Base-by-base conservation (phyloP, 2,888 invertebrate species). In the Nomada ferruginata region DNA sequence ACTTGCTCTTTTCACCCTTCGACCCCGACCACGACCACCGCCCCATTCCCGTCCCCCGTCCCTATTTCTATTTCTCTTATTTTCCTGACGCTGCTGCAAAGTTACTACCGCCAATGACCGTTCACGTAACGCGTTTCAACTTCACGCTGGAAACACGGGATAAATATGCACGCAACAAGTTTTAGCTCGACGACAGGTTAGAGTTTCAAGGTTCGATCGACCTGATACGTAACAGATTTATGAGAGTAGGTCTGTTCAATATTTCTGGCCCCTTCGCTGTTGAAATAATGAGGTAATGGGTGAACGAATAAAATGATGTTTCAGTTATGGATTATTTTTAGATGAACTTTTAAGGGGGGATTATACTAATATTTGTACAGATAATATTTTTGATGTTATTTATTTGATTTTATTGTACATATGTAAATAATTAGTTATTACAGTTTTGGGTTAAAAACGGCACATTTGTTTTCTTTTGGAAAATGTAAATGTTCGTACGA, bases 1-100 rank as follows among this genome's bases (percentile, higher is more conserved):
- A 60, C 81, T 69, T 64, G 84, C 80, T 81, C 84, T 55, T 79
- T 84, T 74, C 87, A 71, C 55, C 69, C 74, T 78, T 70, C 76
- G 60, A 83, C 73, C 78, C 60, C 47, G 65, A 29, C 61, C 57
- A 59, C 50, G 55, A 71, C 60, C 55, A 42, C 55, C 18, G 20
- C 64, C 50, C 60, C 61, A 44, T 79, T 65, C 53, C 55, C 15
- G 42, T 23, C 15, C 47, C 44, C 42, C 47, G 52, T 26, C 29
- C 47, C 47, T 15, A 47, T 13, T 29, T 13, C 36, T 4, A 23
- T 47, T 13, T 47, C 47, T 47, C 68, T 68, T 52, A 44, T 53
- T 61, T 36, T 44, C 55, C n/a, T n/a, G 59, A 42, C 36, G 70
- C 64, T 78, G 44, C 79, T 78, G 15, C 20, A n/a, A 63, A 72